Percentiles rank a stretch among this genome's conserved stretches.
Conservation (phyloP, 2,797 vertebrate species). For the Eleutherodactylus coqui region DNA sequence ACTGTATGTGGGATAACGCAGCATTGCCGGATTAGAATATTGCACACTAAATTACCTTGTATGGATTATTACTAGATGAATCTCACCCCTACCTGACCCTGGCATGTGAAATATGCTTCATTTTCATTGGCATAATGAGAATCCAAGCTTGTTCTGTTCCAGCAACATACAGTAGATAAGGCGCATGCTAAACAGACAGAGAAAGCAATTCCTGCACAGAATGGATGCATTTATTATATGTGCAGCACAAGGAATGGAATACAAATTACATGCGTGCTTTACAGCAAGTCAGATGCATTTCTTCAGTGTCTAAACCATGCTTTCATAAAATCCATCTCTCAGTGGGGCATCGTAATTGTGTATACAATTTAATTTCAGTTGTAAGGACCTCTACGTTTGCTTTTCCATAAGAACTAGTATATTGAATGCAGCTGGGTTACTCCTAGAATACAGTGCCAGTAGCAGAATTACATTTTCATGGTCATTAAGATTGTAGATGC, state of each 20-base stretch:
- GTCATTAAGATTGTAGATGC: too few relatives aligned
- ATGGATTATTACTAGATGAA: neutral
- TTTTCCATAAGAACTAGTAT: too few relatives aligned
- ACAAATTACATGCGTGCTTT: neutral
- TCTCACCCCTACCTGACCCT: neutral
- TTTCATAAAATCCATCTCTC: neutral
- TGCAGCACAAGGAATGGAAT: neutral
- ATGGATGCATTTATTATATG: neutral
- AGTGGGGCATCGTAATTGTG: accelerated
- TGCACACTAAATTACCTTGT: neutral
- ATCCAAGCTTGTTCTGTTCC: neutral
- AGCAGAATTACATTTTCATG: too few relatives aligned
- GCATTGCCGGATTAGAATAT: neutral
- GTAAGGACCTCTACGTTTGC: too few relatives aligned
- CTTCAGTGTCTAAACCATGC: neutral
- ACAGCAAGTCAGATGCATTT: neutral
- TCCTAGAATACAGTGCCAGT: too few relatives aligned
- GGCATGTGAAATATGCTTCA: neutral
- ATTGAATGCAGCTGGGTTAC: too few relatives aligned
- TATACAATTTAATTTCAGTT: too few relatives aligned
- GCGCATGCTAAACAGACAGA: neutral
- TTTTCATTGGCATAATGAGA: neutral
- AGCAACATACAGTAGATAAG: neutral
- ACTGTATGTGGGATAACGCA: constrained; percentile 3
- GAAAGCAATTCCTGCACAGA: neutral